Evolutionary conservation across 2,797 vertebrate species (phyloP).

Genomic region (Xyrichtys novacula): DNA sequence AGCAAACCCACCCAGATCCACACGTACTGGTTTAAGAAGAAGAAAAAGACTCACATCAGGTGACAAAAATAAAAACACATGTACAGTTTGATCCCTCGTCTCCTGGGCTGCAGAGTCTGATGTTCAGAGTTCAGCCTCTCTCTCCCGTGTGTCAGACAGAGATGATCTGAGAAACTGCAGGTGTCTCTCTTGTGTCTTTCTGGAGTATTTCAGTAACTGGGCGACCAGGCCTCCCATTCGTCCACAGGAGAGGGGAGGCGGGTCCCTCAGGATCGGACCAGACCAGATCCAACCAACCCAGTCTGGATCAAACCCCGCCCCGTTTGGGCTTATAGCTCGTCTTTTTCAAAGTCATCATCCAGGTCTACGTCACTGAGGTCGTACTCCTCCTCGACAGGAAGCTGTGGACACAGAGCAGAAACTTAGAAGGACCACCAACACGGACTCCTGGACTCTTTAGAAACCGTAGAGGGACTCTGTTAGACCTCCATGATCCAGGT

Average conservation of each 20-base stretch:
- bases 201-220: slow-evolving; percentile 80
- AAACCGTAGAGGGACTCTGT: too few species aligned
- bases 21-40: slow-evolving; percentile 44
- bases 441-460: too few species aligned
- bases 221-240: slow-evolving; percentile 72
- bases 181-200: slow-evolving; percentile 67
- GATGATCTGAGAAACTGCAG: slow-evolving; percentile 72
- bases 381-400: slow-evolving; percentile 94
- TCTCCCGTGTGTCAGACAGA: slow-evolving; percentile 54
- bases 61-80: slow-evolving; percentile 52
- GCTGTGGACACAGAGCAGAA: slow-evolving; percentile 77
- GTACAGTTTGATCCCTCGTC: slow-evolving; percentile 37
- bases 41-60: slow-evolving; percentile 50
- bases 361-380: slow-evolving; percentile 96
- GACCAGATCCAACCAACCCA: slow-evolving; percentile 32
- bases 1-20: slow-evolving; percentile 51
- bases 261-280: slow-evolving; percentile 57
- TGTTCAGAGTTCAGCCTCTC: slow-evolving; percentile 53
- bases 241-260: slow-evolving; percentile 85
- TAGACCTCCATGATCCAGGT: too few species aligned
- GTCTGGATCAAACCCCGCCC: slow-evolving; percentile 49
- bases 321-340: slow-evolving; percentile 89
- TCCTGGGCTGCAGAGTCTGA: slow-evolving; percentile 43
- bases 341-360: slow-evolving; percentile 90
- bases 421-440: too few species aligned